Evolutionary conservation across 1,140 invertebrate species (phyloP).

Genomic region (Anastrepha obliqua): DNA sequence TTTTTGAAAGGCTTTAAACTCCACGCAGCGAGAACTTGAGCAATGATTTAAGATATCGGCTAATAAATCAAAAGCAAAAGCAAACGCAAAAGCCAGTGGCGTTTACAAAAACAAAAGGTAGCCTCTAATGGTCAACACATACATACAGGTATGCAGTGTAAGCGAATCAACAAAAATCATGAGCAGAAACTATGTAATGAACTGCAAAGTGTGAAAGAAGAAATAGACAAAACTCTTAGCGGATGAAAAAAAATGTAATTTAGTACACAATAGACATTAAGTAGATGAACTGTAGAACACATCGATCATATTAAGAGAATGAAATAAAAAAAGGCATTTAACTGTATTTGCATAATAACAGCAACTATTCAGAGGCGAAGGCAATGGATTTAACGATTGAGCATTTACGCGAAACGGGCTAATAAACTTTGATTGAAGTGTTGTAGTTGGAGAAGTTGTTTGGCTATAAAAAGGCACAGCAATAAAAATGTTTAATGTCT

Average conservation of each 20-base stretch:
- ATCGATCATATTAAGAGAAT: conserved; percentile 27
- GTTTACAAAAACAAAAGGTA: not conserved
- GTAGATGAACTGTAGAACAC: conserved; percentile 15
- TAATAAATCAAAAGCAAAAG: no score
- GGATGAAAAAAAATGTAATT: conserved; percentile 6
- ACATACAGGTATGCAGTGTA: not conserved
- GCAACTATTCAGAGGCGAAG: not conserved
- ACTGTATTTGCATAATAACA: conserved; percentile 47
- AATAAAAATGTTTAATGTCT: conserved; percentile 11
- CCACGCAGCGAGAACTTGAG: not conserved
- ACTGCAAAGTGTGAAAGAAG: not conserved
- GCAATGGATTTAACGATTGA: conserved; percentile 3
- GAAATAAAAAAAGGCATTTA: not conserved
- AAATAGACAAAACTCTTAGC: not conserved
- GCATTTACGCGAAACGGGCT: not conserved
- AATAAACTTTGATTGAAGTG: conserved; percentile 18
- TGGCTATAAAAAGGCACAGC: not conserved
- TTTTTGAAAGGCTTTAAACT: not conserved
- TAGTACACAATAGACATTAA: conserved; percentile 33
- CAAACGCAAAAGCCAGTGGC: not conserved
- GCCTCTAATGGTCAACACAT: not conserved
- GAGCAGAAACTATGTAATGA: not conserved
- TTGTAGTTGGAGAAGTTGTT: not conserved
- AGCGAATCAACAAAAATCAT: not conserved
- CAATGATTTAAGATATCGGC: not conserved